Conservation (phyloP, 2,113 vertebrate species). For the Chamaea fasciata region DNA sequence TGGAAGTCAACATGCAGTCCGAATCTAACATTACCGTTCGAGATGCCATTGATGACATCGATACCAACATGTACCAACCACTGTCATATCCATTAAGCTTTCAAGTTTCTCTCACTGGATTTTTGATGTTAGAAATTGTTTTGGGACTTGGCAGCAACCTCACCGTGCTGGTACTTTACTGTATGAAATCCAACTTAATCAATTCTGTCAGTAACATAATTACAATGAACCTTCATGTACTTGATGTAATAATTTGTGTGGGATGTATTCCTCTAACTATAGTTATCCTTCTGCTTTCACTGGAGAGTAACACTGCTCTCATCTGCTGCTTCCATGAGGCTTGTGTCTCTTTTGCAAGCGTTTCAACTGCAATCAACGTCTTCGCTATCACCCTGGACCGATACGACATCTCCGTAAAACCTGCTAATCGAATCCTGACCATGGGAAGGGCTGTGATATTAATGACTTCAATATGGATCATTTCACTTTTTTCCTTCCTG, state of each 20-base stretch:
- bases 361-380: conserved; percentile 95
- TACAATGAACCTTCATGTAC: conserved; percentile 97
- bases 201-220: conserved; percentile 99
- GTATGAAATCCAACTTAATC: conserved; percentile 99
- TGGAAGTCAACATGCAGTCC: conserved; percentile 91
- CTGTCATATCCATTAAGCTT: conserved; percentile 91
- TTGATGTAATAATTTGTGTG: conserved; percentile 95
- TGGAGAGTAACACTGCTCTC: conserved; percentile 89
- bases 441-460: conserved; percentile 91
- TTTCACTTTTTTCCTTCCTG: conserved; percentile 92
- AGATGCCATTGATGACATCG: conserved; percentile 87
- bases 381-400: conserved; percentile 96
- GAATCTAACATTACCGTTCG: conserved; percentile 93
- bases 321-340: conserved; percentile 99
- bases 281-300: conserved; percentile 90
- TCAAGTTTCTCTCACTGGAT: conserved; percentile 94
- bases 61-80: conserved; percentile 85
- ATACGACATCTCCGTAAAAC: conserved; percentile 97
- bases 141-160: conserved; percentile 97
- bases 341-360: conserved; percentile 95
- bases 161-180: conserved; percentile 97
- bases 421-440: conserved; percentile 94
- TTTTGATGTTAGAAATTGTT: conserved; percentile 96
- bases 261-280: conserved; percentile 96
- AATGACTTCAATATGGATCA: conserved; percentile 91